Evolutionary conservation across 2,888 invertebrate genomes (phyloP).

Genomic region (Euproctis similis): DNA sequence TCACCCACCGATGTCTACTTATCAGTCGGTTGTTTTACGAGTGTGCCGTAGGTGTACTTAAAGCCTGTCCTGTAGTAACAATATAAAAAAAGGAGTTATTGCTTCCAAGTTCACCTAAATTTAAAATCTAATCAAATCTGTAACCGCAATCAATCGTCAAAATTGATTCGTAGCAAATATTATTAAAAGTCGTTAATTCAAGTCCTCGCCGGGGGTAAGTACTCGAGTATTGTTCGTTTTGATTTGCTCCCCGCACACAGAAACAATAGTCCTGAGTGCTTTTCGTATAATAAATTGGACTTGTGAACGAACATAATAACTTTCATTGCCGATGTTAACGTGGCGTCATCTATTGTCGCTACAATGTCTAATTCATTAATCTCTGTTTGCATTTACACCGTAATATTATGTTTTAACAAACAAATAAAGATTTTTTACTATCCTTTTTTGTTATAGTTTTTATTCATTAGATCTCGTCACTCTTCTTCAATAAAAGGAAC

Average conservation of each 20-base stretch:
- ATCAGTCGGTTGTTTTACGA: too few species aligned
- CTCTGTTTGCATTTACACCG: conserved; percentile 11
- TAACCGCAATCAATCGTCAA: conserved; percentile 4
- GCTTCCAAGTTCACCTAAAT: too few species aligned
- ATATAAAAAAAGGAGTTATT: too few species aligned
- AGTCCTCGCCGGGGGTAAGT: conserved; percentile 6
- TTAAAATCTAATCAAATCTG: background rate
- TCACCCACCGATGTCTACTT: too few species aligned
- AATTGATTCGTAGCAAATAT: conserved; percentile 13
- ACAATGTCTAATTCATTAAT: conserved; percentile 33
- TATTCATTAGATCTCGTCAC: too few species aligned
- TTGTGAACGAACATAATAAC: conserved; percentile 32
- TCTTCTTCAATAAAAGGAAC: too few species aligned
- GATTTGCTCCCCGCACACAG: conserved; percentile 12
- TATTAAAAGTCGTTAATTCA: conserved; percentile 10
- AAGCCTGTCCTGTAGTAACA: too few species aligned
- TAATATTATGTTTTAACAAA: background rate
- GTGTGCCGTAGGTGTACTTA: too few species aligned
- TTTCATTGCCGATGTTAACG: conserved; percentile 36
- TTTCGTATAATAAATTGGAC: conserved; percentile 39
- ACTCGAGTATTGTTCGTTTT: conserved; percentile 14
- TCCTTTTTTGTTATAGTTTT: too few species aligned
- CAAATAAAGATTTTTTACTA: background rate
- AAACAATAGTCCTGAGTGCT: conserved; percentile 39
- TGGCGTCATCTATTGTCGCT: conserved; percentile 26